Evolutionary conservation across 2,797 vertebrate genomes (phyloP).

Genomic region (Melanotaenia trifasciata): DNA sequence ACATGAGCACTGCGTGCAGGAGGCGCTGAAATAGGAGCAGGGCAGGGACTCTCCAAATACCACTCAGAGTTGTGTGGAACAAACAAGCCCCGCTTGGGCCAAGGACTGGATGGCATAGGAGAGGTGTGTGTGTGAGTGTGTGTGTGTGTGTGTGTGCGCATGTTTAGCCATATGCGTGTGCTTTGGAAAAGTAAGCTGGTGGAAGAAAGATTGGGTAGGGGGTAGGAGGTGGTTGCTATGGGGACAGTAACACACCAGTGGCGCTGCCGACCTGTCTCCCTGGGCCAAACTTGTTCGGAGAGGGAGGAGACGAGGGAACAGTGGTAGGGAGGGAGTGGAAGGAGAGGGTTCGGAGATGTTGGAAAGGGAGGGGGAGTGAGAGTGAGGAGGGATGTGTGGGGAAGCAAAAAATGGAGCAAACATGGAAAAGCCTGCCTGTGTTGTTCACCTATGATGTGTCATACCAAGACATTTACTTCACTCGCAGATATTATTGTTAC

Average conservation of each 20-base stretch:
- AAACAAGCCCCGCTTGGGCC: conserved; percentile 76
- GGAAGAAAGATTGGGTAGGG: conserved; percentile 35
- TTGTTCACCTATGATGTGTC: conserved; percentile 18
- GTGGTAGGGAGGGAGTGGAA: conserved; percentile 39
- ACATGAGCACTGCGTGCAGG: conserved; percentile 70
- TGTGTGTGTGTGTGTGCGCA: conserved; percentile 20
- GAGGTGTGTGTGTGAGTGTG: conserved; percentile 29
- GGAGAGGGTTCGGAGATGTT: conserved; percentile 40
- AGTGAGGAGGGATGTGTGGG: conserved; percentile 24
- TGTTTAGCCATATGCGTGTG: conserved; percentile 63
- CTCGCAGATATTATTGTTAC: conserved; percentile 8
- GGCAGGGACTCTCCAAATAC: conserved; percentile 78
- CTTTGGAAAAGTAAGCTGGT: conserved; percentile 70
- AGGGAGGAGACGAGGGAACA: conserved; percentile 58
- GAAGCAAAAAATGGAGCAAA: conserved; percentile 46
- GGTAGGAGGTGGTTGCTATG: conserved; percentile 84
- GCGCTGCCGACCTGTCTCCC: conserved; percentile 85
- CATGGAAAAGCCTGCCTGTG: conserved; percentile 22
- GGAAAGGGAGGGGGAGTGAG: conserved; percentile 42
- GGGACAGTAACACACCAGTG: conserved; percentile 89
- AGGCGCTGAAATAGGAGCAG: conserved; percentile 83
- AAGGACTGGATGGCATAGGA: conserved; percentile 65
- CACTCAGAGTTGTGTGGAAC: conserved; percentile 77
- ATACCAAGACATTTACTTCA: conserved; percentile 3
- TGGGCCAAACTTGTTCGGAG: conserved; percentile 83